phyloP scores from a whole-genome alignment of 92 coral and sea anemone genomes.

The Porites divaricata region DNA sequence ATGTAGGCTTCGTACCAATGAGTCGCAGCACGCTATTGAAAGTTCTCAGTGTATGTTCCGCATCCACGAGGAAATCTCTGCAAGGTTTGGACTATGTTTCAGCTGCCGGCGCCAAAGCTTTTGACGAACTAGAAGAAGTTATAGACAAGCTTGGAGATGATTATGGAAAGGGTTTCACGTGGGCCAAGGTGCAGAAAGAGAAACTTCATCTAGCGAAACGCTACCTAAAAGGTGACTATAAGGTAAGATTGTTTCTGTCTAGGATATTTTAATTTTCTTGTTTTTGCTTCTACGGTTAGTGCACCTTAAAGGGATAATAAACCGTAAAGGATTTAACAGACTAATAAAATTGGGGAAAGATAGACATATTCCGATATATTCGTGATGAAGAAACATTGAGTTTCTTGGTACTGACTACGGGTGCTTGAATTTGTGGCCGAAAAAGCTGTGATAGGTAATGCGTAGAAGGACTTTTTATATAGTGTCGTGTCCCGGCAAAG shows the following conservation, averaged over 20 bases:
- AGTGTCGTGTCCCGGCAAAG: too few relatives aligned
- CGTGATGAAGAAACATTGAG: too few relatives aligned
- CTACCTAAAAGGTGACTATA: slow-evolving; percentile 57
- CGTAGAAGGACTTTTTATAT: too few relatives aligned
- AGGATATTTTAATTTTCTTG: too few relatives aligned
- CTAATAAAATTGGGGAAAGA: too few relatives aligned
- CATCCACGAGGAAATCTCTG: slow-evolving; percentile 45
- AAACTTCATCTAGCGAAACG: slow-evolving; percentile 52
- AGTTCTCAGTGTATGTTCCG: slow-evolving; percentile 51
- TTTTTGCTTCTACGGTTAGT: too few relatives aligned
- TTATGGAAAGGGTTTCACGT: slow-evolving; percentile 52
- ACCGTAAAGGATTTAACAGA: too few relatives aligned
- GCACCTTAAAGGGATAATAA: too few relatives aligned
- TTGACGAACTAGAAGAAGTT: slow-evolving; percentile 49
- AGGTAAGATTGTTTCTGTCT: slow-evolving; percentile 17
- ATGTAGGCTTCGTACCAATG: slow-evolving; percentile 59
- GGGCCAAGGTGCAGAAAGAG: slow-evolving; percentile 54
- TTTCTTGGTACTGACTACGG: too few relatives aligned
- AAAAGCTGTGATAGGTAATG: too few relatives aligned
- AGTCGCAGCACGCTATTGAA: slow-evolving; percentile 56
- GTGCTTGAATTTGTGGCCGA: too few relatives aligned
- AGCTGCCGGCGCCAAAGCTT: slow-evolving; percentile 49
- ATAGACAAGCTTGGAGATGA: slow-evolving; percentile 54
- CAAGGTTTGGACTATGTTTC: background rate
- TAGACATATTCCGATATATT: too few relatives aligned